Evolutionary conservation across 2,888 invertebrate species (phyloP).

Genomic region (Lasioglossum zephyrum): DNA sequence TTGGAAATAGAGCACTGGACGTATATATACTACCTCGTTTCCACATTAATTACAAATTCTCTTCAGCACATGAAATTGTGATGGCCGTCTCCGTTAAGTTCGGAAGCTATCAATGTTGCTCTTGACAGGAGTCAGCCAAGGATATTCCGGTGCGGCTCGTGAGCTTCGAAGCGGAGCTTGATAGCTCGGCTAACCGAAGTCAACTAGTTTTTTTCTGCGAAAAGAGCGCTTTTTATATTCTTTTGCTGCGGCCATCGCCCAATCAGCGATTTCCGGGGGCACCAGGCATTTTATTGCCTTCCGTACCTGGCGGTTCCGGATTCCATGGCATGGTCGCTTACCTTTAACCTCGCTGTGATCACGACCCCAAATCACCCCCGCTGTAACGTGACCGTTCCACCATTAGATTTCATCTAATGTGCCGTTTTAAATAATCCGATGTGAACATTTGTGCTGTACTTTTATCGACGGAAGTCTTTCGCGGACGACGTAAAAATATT

Average conservation of each 20-base stretch:
- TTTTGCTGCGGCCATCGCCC: background rate
- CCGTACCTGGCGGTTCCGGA: slow-evolving; percentile 15
- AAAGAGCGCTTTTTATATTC: background rate
- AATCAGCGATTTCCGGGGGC: slow-evolving; percentile 6
- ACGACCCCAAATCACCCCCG: background rate
- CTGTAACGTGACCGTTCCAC: background rate
- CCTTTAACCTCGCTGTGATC: background rate
- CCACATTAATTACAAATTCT: background rate
- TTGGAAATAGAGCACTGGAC: background rate
- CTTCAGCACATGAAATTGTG: background rate
- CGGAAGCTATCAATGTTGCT: slow-evolving; percentile 4
- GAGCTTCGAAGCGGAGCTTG: background rate
- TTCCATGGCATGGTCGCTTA: slow-evolving; percentile 1
- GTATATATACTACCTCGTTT: no score
- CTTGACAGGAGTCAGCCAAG: background rate
- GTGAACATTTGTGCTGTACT: background rate
- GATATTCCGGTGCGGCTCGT: background rate
- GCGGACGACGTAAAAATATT: background rate
- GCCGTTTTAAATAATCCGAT: background rate
- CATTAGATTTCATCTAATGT: background rate
- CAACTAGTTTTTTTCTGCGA: background rate
- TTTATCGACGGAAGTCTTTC: background rate
- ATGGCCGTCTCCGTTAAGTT: background rate
- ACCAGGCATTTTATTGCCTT: background rate
- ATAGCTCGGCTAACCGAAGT: slow-evolving; percentile 3